A percentile compares a stretch with the other conserved stretches of the same genome.
Evolutionary conservation across 2,113 vertebrate genomes (phyloP).

Genomic region (Phyllopteryx taeniolatus): DNA sequence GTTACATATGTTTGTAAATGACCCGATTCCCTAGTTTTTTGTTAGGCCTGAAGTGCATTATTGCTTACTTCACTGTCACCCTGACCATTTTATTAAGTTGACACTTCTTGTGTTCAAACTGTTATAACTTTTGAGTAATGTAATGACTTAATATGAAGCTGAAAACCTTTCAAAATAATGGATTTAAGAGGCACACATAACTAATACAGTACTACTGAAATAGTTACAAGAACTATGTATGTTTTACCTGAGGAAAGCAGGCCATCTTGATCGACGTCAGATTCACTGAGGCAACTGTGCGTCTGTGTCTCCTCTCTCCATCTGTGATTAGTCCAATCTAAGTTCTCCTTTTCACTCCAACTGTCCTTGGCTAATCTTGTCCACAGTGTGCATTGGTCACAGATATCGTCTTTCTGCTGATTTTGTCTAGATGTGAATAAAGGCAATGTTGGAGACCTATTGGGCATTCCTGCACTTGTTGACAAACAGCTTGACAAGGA

Average conservation of each 20-base stretch:
- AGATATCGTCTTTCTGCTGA: constrained; percentile 1
- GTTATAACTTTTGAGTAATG: too few relatives aligned
- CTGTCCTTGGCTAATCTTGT: neutral
- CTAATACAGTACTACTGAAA: neutral
- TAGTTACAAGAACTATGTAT: too few relatives aligned
- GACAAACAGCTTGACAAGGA: constrained; percentile 42
- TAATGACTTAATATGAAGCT: too few relatives aligned
- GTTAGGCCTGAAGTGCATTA: too few relatives aligned
- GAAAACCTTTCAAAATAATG: too few relatives aligned
- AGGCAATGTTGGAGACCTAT: constrained; percentile 20
- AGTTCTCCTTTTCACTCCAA: constrained; percentile 10
- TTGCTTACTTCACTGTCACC: too few relatives aligned
- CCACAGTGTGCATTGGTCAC: neutral
- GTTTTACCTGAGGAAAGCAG: constrained; percentile 54
- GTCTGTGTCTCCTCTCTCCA: constrained; percentile 11
- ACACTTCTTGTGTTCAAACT: too few relatives aligned
- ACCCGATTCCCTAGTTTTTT: too few relatives aligned
- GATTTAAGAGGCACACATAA: neutral
- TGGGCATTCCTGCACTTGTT: constrained; percentile 29
- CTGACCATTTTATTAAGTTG: too few relatives aligned
- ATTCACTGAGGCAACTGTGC: neutral
- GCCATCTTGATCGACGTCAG: neutral
- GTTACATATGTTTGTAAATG: too few relatives aligned
- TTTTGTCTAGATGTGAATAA: constrained; percentile 48
- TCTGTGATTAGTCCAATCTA: neutral